phyloP scores from a whole-genome alignment of 2,797 vertebrate species.

The Enteromius argenteus region DNA sequence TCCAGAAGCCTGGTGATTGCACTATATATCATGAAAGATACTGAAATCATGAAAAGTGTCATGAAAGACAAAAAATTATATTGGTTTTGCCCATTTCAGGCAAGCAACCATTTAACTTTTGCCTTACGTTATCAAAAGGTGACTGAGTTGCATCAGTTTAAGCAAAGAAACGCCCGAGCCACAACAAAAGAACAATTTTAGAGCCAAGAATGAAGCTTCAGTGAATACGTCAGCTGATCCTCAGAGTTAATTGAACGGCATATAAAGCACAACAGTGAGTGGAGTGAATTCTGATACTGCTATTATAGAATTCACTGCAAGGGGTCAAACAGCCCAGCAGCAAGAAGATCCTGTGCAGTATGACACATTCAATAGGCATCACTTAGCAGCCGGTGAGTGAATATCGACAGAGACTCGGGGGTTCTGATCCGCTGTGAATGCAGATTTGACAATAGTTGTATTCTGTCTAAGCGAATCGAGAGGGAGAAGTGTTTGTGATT shows the following conservation, averaged over 20 bases:
- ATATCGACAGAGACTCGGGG: constrained; percentile 37
- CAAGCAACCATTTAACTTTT: background rate
- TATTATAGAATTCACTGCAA: constrained; percentile 34
- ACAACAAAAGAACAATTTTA: constrained; percentile 24
- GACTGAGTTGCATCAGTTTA: background rate
- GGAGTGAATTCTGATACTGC: constrained; percentile 26
- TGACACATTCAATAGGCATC: constrained; percentile 46
- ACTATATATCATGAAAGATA: background rate
- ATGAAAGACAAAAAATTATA: background rate
- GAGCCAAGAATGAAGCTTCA: background rate
- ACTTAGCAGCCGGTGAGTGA: constrained; percentile 35
- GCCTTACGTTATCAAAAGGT: background rate
- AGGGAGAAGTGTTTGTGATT: background rate
- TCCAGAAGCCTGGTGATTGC: too few species aligned
- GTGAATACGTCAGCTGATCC: constrained; percentile 1
- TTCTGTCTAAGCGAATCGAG: constrained; percentile 2
- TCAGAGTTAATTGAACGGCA: constrained; percentile 30
- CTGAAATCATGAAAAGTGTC: background rate
- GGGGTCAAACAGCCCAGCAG: constrained; percentile 26
- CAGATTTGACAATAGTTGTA: constrained; percentile 41
- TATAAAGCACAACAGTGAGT: constrained; percentile 17
- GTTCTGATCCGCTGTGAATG: constrained; percentile 45
- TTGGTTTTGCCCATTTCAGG: background rate
- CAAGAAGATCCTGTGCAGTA: constrained; percentile 30
- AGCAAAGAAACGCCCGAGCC: background rate